These are phyloP conservation scores for Delia radicum DNA, from an alignment of 1,140 invertebrate species.

Conservation along the genomic window DNA sequence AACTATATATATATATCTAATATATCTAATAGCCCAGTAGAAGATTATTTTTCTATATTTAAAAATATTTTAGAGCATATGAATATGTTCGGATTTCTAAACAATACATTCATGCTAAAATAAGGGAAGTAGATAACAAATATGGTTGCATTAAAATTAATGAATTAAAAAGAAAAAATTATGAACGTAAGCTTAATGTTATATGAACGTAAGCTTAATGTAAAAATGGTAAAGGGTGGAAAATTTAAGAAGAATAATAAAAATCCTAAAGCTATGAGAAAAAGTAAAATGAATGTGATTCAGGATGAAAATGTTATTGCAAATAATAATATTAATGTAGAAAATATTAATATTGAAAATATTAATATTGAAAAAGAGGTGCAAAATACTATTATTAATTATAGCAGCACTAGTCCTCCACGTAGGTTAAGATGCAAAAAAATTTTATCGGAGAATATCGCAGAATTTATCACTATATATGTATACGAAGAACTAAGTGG, in stretches of 20 bases:
- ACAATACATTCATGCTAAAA: neutral
- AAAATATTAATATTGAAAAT: no score
- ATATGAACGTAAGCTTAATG: neutral
- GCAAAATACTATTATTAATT: no score
- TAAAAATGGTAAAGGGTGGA: neutral
- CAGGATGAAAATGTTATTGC: no score
- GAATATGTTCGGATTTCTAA: neutral
- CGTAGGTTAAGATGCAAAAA: no score
- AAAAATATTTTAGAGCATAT: neutral
- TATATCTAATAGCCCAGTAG: neutral
- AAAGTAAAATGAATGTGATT: neutral
- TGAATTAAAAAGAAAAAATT: neutral
- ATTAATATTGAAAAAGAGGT: no score
- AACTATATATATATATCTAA: no score
- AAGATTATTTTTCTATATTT: neutral
- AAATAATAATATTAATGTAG: no score
- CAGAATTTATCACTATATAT: no score
- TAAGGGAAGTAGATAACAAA: neutral
- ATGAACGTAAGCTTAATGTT: neutral
- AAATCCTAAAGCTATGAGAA: neutral
- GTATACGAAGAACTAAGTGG: no score
- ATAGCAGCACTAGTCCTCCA: no score
- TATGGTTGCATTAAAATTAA: neutral
- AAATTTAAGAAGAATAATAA: no score
- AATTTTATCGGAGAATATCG: no score